Base-by-base conservation (phyloP, 1,140 invertebrate genomes). In the Pomacea maculata region DNA sequence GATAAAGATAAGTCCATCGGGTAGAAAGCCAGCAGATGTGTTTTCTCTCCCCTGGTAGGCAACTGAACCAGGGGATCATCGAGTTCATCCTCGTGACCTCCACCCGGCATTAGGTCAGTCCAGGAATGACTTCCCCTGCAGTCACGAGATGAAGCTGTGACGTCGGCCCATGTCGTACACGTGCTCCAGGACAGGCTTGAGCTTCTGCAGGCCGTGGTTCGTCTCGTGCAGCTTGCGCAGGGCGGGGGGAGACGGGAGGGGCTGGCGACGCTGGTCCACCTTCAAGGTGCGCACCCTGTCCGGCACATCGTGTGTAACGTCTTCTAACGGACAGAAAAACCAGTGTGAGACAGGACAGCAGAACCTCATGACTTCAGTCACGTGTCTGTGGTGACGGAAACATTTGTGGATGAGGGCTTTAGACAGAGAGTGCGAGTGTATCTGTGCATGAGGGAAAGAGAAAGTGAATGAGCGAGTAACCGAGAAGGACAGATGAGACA, bases 101-200 rank as follows among this genome's bases (percentile, higher is more conserved):
- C 77, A 75, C 52, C 34, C 14, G 71, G 0, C 34, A 55, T 71
- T 71, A 52, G 19, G 76, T 25, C 55, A 70, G 63, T 54, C 68
- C 21, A n/a, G 29, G 61, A 19, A 61, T 75, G 64, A 61, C 71
- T 29, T 63, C 63, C 55, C 25, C 17, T 75, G 75, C 52, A 57
- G 57, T 77, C 80, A 85, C 1, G 84, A 80, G 15, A 84, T 75
- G 63, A 86, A 80, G 65, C 85, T 86, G 65, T 86, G 85, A 64
- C 85, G 71, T 65, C 85, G 68, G 3, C 82, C 81, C 7, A 75
- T 82, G 67, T 86, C 82, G 61, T 73, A 74, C 11, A 81, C 83
- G 63, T 86, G 85, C 71, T 86, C 85, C 54, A 83, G 29, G 21
- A 86, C 83, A 1, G 85, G 84, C 45, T 83, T 83, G 10, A 86